Percentiles rank a stretch among this genome's conserved stretches.
These are phyloP conservation scores for Drosophila siamana DNA, from an alignment of 2,888 invertebrate species.

Conservation along the genomic window DNA sequence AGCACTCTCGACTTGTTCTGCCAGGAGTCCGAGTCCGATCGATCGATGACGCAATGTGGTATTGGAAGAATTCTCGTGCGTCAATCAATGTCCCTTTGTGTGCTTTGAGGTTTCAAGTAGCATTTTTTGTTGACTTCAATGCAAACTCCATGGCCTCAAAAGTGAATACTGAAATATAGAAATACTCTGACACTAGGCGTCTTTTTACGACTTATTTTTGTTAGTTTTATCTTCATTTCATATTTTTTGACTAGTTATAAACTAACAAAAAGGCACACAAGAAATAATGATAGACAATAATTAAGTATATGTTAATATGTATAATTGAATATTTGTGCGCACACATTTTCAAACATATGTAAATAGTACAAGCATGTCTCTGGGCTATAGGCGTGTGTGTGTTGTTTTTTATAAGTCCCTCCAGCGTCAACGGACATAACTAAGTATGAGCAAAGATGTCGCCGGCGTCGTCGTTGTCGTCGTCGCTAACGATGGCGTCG, in stretches of 20 bases:
- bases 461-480: slow-evolving; percentile 18
- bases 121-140: slow-evolving; percentile 15
- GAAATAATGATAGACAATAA: slow-evolving; percentile 54
- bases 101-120: slow-evolving; percentile 13
- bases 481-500: no score
- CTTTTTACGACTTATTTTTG: slow-evolving; percentile 26
- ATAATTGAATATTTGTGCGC: slow-evolving; percentile 42
- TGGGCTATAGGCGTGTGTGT: slow-evolving; percentile 12
- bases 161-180: slow-evolving; percentile 15
- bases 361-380: slow-evolving; percentile 10
- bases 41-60: slow-evolving; percentile 3
- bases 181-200: slow-evolving; percentile 32
- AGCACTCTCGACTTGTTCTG: slow-evolving; percentile 1
- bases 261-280: slow-evolving; percentile 41
- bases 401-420: slow-evolving; percentile 34
- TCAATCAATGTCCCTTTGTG: slow-evolving; percentile 18
- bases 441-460: slow-evolving; percentile 35
- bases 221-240: not conserved
- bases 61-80: slow-evolving; percentile 11
- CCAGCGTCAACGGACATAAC: slow-evolving; percentile 27
- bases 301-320: slow-evolving; percentile 54
- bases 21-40: no score
- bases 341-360: slow-evolving; percentile 5
- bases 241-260: slow-evolving; percentile 41
- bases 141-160: slow-evolving; percentile 16